These are phyloP conservation scores for Halesus radiatus DNA, from an alignment of 1,140 invertebrate species.

Conservation along the genomic window DNA sequence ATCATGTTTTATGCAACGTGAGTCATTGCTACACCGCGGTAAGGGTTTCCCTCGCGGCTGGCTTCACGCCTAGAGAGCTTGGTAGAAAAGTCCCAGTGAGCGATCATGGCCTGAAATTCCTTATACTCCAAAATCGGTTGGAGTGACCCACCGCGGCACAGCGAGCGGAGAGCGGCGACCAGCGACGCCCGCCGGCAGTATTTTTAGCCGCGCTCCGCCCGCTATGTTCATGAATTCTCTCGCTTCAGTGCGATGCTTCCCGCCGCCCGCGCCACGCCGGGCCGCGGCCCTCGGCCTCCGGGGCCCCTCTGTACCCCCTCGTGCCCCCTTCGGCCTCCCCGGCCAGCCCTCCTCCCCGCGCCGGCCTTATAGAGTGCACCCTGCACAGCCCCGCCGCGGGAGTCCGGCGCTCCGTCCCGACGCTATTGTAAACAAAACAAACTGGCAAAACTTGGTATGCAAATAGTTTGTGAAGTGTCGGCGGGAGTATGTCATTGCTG, in stretches of 20 bases:
- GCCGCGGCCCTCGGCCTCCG: background rate
- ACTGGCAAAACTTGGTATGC: background rate
- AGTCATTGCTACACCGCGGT: too few species aligned
- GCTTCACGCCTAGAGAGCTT: too few species aligned
- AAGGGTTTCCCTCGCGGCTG: too few species aligned
- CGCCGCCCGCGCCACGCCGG: conserved; percentile 26
- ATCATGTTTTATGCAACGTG: too few species aligned
- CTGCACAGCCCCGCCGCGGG: background rate
- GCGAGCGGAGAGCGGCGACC: background rate
- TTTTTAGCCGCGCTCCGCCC: conserved; percentile 36
- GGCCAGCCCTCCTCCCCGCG: background rate
- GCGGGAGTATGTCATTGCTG: conserved; percentile 2
- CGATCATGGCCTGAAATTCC: conserved; percentile 15
- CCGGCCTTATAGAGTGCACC: too few species aligned
- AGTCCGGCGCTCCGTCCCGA: background rate
- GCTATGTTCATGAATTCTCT: background rate
- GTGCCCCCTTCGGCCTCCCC: background rate
- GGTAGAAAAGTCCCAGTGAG: background rate
- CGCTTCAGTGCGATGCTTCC: conserved; percentile 38
- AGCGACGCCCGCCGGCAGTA: conserved; percentile 11
- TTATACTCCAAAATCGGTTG: background rate
- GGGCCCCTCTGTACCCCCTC: background rate
- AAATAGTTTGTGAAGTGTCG: conserved; percentile 19
- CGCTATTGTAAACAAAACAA: conserved; percentile 45
- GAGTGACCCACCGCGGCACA: background rate